Percentiles rank a stretch among this genome's conserved stretches.
These are phyloP conservation scores for Ischnus inquisitorius DNA, from an alignment of 2,888 invertebrate genomes.

Conservation along the genomic window DNA sequence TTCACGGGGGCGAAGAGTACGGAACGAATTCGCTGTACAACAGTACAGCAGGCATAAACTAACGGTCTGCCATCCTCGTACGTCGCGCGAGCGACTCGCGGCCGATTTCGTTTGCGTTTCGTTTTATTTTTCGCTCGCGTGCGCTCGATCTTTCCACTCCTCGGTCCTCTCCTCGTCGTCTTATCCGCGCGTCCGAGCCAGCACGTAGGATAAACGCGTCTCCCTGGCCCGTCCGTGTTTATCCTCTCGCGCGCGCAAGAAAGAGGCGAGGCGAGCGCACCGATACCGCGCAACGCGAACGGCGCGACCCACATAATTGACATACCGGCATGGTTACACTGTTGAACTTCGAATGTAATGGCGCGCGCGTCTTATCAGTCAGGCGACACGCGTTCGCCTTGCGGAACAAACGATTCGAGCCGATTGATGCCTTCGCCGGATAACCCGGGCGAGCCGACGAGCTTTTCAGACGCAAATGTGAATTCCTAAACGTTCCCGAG, in stretches of 20 bases:
- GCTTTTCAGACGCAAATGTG: slow-evolving; percentile 4
- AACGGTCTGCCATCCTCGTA: slow-evolving; percentile 68
- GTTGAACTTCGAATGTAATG: not conserved
- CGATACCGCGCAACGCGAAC: slow-evolving; percentile 36
- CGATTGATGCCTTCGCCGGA: slow-evolving; percentile 10
- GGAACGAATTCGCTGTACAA: slow-evolving; percentile 65
- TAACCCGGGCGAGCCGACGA: not conserved
- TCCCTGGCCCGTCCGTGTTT: not conserved
- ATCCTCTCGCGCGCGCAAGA: slow-evolving; percentile 7
- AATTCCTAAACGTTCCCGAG: slow-evolving; percentile 26
- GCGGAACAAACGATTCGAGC: slow-evolving; percentile 2
- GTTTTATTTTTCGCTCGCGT: slow-evolving; percentile 61
- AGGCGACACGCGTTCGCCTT: slow-evolving; percentile 27
- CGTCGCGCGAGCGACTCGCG: slow-evolving; percentile 27
- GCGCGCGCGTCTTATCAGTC: slow-evolving; percentile 20
- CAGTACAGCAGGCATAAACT: slow-evolving; percentile 41
- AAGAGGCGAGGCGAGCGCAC: slow-evolving; percentile 9
- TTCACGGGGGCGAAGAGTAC: slow-evolving; percentile 47
- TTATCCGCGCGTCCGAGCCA: not conserved
- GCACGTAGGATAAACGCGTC: not conserved
- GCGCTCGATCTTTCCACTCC: slow-evolving; percentile 52
- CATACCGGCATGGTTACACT: slow-evolving; percentile 41
- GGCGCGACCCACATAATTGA: slow-evolving; percentile 63
- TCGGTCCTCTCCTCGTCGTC: slow-evolving; percentile 15
- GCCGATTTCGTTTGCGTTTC: slow-evolving; percentile 62